These are phyloP conservation scores for Chaetogeoica ovagalla DNA, from an alignment of 2,888 invertebrate genomes.

Conservation along the genomic window DNA sequence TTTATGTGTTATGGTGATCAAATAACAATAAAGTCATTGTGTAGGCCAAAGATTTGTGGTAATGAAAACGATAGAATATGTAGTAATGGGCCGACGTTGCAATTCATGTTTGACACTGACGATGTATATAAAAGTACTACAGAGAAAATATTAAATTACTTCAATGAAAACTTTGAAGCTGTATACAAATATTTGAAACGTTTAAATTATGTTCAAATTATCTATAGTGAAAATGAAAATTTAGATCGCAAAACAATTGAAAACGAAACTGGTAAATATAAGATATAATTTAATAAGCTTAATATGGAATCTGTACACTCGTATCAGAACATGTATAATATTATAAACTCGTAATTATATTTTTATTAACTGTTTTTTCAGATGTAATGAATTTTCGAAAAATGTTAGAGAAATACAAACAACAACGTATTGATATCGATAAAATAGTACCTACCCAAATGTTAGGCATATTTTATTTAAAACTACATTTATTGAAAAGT, in stretches of 20 bases:
- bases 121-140: background rate
- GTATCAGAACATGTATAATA: too few species aligned
- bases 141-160: slow-evolving; percentile 17
- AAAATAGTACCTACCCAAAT: slow-evolving; percentile 20
- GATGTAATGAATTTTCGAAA: slow-evolving; percentile 15
- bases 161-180: slow-evolving; percentile 16
- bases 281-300: background rate
- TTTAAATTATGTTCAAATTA: slow-evolving; percentile 1
- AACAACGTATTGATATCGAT: slow-evolving; percentile 21
- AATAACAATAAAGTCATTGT: background rate
- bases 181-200: slow-evolving; percentile 17
- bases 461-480: slow-evolving; percentile 28
- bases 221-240: slow-evolving; percentile 28
- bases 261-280: slow-evolving; percentile 26
- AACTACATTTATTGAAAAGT: slow-evolving; percentile 30
- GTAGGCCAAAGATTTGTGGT: slow-evolving; percentile 8
- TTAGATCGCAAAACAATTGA: slow-evolving; percentile 3
- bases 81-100: slow-evolving; percentile 2
- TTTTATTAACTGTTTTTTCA: background rate
- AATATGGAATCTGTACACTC: too few species aligned
- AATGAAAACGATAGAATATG: slow-evolving; percentile 3
- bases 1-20: background rate
- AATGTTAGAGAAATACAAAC: slow-evolving; percentile 36
- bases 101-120: slow-evolving; percentile 36
- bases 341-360: too few species aligned